These are phyloP conservation scores for Botrylloides violaceus DNA, from an alignment of 23 tunicate genomes.

Conservation along the genomic window DNA sequence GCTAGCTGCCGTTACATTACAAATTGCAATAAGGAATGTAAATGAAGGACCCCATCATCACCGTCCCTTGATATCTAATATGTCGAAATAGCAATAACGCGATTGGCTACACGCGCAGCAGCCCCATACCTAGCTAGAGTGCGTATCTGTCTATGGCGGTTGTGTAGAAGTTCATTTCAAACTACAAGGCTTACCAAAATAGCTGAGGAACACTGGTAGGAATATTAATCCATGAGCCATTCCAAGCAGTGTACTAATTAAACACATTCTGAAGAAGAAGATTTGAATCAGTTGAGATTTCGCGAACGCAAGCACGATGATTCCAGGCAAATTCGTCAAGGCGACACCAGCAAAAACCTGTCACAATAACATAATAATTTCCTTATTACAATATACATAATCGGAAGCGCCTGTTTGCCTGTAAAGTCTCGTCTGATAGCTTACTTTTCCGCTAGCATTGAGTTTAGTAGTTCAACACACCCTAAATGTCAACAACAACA, in stretches of 20 bases:
- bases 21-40: too few species aligned
- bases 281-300: constrained; percentile 91
- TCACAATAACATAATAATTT: not conserved
- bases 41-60: too few species aligned
- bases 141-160: not conserved
- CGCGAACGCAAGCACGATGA: constrained; percentile 89
- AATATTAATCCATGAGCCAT: constrained; percentile 97
- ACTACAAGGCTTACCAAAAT: constrained; percentile 57
- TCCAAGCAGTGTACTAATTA: constrained; percentile 86
- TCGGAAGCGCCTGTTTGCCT: not conserved
- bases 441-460: not conserved
- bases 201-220: constrained; percentile 91
- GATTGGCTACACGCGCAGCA: not conserved
- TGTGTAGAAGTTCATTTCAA: too few species aligned
- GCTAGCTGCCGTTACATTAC: too few species aligned
- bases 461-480: not conserved
- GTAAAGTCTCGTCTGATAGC: not conserved
- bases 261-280: constrained; percentile 98
- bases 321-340: constrained; percentile 96
- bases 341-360: constrained; percentile 98
- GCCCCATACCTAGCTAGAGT: not conserved
- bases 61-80: too few species aligned
- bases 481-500: too few species aligned
- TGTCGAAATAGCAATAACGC: not conserved
- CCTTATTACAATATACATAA: too few species aligned